phyloP scores from a whole-genome alignment of 2,113 vertebrate species.

The Protobothrops mucrosquamatus region DNA sequence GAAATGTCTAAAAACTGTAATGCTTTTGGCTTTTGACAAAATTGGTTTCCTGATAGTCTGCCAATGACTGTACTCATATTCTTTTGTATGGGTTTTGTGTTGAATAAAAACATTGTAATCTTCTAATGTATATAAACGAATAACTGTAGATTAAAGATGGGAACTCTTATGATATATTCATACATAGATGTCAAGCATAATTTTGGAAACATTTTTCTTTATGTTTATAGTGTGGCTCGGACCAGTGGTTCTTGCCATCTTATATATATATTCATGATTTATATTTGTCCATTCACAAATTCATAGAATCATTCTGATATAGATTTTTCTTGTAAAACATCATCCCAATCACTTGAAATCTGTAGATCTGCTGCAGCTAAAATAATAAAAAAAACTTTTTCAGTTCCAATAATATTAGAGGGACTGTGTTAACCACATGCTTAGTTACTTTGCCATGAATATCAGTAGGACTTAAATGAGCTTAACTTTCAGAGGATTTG shows the following conservation, averaged over 20 bases:
- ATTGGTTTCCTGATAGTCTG: background rate
- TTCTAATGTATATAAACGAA: background rate
- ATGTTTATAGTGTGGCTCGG: background rate
- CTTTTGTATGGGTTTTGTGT: background rate
- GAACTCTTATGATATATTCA: background rate
- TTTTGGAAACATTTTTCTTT: background rate
- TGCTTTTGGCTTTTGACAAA: background rate
- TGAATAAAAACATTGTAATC: background rate
- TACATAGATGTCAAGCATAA: background rate
- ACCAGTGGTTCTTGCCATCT: background rate
- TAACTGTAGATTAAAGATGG: background rate
- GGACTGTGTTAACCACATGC: background rate
- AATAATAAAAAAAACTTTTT: background rate
- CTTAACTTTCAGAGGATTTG: background rate
- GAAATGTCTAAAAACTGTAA: background rate
- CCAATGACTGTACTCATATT: background rate
- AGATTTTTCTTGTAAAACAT: background rate
- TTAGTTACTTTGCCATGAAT: constrained; percentile 40
- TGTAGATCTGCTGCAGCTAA: background rate
- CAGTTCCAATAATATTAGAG: background rate
- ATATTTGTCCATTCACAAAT: background rate
- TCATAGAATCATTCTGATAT: background rate
- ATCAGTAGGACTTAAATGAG: background rate
- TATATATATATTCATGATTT: background rate
- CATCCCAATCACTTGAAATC: constrained; percentile 5